phyloP scores from a whole-genome alignment of 1,140 invertebrate species.

The Listronotus bonariensis region DNA sequence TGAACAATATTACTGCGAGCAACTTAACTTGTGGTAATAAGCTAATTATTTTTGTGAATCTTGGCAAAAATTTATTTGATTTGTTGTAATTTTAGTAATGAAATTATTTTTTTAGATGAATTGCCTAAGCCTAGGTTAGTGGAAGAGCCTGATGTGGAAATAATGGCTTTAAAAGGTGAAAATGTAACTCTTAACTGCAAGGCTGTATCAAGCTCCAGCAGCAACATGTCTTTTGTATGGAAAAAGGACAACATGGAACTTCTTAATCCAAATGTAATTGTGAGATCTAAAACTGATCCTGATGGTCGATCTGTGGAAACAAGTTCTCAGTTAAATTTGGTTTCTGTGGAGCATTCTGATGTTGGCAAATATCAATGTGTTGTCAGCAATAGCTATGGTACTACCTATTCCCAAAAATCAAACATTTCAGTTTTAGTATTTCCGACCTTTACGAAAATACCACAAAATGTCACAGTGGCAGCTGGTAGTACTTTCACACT shows the following conservation, averaged over 20 bases:
- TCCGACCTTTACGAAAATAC: constrained; percentile 85
- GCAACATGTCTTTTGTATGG: constrained; percentile 80
- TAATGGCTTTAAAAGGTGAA: constrained; percentile 82
- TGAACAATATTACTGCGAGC: constrained; percentile 68
- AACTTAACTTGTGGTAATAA: constrained; percentile 59
- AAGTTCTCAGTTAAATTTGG: constrained; percentile 69
- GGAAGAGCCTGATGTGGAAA: constrained; percentile 77
- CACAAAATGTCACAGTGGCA: constrained; percentile 81
- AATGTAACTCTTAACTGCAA: constrained; percentile 82
- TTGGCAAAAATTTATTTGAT: neutral
- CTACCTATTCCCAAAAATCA: constrained; percentile 85
- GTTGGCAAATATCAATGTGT: constrained; percentile 92
- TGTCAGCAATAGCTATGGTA: constrained; percentile 86
- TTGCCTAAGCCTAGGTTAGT: constrained; percentile 84
- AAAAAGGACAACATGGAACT: constrained; percentile 85
- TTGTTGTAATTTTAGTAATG: too few relatives aligned
- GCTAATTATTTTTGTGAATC: neutral
- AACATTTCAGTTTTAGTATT: constrained; percentile 86
- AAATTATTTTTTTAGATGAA: constrained; percentile 63
- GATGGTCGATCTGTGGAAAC: constrained; percentile 61
- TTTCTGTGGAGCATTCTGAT: constrained; percentile 74
- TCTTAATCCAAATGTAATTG: constrained; percentile 46
- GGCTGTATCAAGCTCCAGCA: constrained; percentile 66
- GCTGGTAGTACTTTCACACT: constrained; percentile 85
- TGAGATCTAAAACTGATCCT: constrained; percentile 40